A percentile compares a stretch with the other conserved stretches of the same genome.
phyloP scores from a whole-genome alignment of 2,888 invertebrate genomes.

The Lithosia quadra region DNA sequence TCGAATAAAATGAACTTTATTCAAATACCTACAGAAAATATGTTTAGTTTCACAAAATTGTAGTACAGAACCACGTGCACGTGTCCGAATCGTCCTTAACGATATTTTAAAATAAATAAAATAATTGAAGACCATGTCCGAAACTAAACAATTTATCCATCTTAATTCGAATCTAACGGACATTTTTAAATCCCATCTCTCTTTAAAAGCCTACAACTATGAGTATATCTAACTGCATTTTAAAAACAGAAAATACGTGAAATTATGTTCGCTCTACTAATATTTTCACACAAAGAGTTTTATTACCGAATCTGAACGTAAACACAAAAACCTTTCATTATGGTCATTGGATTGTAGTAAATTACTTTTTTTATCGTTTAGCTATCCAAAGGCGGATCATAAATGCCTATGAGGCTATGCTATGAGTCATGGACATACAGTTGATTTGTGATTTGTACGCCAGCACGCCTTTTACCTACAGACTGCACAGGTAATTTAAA shows the following conservation, averaged over 20 bases:
- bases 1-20: not conserved
- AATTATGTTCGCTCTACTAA: constrained; percentile 14
- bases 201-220: not conserved
- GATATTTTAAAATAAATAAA: not conserved
- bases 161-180: not conserved
- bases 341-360: constrained; percentile 30
- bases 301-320: constrained; percentile 26
- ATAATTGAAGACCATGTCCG: not conserved
- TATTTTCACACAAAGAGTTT: constrained; percentile 25
- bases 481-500: not conserved
- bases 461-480: not conserved
- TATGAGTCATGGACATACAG: constrained; percentile 30
- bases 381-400: constrained; percentile 34
- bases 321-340: constrained; percentile 41
- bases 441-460: constrained; percentile 27
- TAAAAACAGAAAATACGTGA: constrained; percentile 22
- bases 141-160: not conserved
- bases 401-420: constrained; percentile 28
- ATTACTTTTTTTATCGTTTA: constrained; percentile 41
- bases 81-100: not conserved
- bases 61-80: not conserved
- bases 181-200: not conserved
- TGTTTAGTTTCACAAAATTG: not conserved
- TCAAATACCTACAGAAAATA: no score
- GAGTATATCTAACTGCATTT: not conserved